Percentiles rank a stretch among this genome's conserved stretches.
Evolutionary conservation across 2,888 invertebrate species (phyloP).

Genomic region (Fragum sueziense): DNA sequence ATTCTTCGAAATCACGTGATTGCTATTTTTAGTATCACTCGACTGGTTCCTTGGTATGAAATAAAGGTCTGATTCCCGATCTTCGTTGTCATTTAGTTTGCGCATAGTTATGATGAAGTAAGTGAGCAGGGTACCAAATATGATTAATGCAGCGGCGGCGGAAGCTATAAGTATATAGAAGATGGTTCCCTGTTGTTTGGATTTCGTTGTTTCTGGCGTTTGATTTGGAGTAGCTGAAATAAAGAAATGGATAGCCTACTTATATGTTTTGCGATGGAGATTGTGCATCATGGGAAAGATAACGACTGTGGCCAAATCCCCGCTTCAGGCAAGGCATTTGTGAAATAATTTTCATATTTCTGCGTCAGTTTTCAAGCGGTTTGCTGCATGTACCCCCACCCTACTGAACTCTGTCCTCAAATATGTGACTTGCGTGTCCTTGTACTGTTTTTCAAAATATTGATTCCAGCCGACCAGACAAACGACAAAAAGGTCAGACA

Average conservation of each 20-base stretch:
- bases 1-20: constrained; percentile 2
- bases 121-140: constrained; percentile 41
- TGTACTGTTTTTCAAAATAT: too few relatives aligned
- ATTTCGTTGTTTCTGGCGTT: background rate
- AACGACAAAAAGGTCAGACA: too few relatives aligned
- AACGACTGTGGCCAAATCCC: background rate
- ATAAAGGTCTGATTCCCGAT: constrained; percentile 4
- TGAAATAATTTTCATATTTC: background rate
- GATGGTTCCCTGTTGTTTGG: constrained; percentile 9
- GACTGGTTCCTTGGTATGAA: background rate
- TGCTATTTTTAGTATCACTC: constrained; percentile 1
- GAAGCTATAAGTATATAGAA: constrained; percentile 48
- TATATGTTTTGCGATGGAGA: background rate
- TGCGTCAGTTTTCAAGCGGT: too few relatives aligned
- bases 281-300: too few relatives aligned
- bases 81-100: background rate
- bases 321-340: background rate
- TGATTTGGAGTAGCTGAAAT: background rate
- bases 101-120: constrained; percentile 35
- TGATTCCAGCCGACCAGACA: too few relatives aligned
- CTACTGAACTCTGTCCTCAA: too few relatives aligned
- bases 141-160: constrained; percentile 29
- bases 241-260: background rate
- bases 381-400: too few relatives aligned
- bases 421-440: too few relatives aligned